These are phyloP conservation scores for Thalassaphorura encarpata DNA, from an alignment of 1,140 invertebrate species.

Conservation along the genomic window DNA sequence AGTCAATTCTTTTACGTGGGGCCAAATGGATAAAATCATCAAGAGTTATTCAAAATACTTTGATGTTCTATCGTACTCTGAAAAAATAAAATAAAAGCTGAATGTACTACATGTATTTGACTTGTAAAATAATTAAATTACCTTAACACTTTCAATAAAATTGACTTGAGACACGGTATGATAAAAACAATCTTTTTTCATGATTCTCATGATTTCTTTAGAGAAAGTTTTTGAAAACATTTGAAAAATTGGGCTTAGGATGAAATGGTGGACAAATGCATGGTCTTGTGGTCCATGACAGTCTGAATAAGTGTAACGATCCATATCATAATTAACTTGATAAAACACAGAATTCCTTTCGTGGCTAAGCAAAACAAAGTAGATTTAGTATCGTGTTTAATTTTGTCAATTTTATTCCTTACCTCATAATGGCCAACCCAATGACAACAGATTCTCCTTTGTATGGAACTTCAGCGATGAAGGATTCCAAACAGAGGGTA, in stretches of 20 bases:
- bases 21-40: conserved; percentile 22
- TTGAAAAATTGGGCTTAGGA: conserved; percentile 48
- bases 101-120: too few species aligned
- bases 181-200: conserved; percentile 39
- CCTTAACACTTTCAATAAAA: too few species aligned
- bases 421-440: conserved; percentile 42
- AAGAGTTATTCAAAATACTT: conserved; percentile 20
- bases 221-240: conserved; percentile 47
- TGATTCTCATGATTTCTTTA: conserved; percentile 47
- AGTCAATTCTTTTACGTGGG: conserved; percentile 22
- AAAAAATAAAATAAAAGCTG: too few species aligned
- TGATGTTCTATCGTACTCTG: conserved; percentile 16
- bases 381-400: too few species aligned
- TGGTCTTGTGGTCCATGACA: conserved; percentile 41
- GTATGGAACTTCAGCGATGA: conserved; percentile 11
- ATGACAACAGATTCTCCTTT: conserved; percentile 40
- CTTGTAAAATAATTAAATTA: not conserved
- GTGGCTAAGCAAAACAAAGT: conserved; percentile 29
- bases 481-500: conserved; percentile 31
- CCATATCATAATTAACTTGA: conserved; percentile 44
- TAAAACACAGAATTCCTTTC: conserved; percentile 43
- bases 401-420: conserved; percentile 35
- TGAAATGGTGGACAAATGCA: conserved; percentile 43
- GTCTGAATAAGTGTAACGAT: conserved; percentile 43
- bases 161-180: conserved; percentile 38